Evolutionary conservation across 2,888 invertebrate species (phyloP), one percentile per base, ranked within the genome.

Genomic region (Rhingia rostrata): DNA sequence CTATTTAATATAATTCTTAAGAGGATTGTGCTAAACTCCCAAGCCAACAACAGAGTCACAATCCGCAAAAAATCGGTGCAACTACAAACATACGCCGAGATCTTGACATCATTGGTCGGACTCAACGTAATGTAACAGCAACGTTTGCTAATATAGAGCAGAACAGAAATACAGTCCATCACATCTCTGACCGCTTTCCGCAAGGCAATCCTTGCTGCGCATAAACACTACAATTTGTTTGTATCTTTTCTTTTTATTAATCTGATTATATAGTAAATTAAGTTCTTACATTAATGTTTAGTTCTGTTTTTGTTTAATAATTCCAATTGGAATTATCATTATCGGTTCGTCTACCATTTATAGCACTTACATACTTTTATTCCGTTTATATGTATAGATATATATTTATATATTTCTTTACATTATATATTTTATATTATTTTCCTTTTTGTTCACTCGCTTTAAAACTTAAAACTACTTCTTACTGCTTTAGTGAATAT

Each of bases 221-320:
- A 22, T 22, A 22, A 22, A 22, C 22, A 22, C 39, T 39, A 39
- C 1, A 39, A 10, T 53, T n/a, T 58, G 22, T 43, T 43, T 37
- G 6, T 60, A 33, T 77, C 49, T 78, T 67, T 73, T 74, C 22
- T 22, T 22, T 74, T 84, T 79, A 84, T 84, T 84, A 64, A 84
- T 84, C 80, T 75, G 84, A 80, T 84, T 84, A 84, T 84, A 80
- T 79, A 73, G 83, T 83, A 83, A 83, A 83, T 83, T 73, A 78
- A 69, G 58, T 69, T 41, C 78, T 83, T 83, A 83, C 54, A 83
- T 22, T 69, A 83, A 45, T 37, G 61, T 56, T 64, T 72, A 72
- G 6, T 70, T 56, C 70, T 47, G 30, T 51, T 70, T 84, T 54
- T n/a, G 47, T 77, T 43, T 66, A 33, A 54, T 70, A 22, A 2